Evolutionary conservation across 2,888 invertebrate genomes (phyloP).

Genomic region (Steromphala cineraria): DNA sequence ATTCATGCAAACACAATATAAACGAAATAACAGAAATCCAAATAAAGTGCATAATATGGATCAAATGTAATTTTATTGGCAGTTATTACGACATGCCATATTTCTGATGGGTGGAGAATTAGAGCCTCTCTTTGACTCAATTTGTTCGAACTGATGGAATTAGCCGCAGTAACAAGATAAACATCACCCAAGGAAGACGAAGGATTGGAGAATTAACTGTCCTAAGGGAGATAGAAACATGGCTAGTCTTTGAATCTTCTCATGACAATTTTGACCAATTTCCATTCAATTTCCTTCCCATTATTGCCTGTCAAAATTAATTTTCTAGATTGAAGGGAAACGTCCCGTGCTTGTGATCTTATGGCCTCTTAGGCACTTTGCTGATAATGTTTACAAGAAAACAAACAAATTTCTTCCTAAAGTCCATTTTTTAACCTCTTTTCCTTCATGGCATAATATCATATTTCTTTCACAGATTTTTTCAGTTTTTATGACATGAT

Average conservation of each 20-base stretch:
- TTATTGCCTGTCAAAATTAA: slow-evolving; percentile 28
- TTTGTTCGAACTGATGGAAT: background rate
- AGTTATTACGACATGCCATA: too few species aligned
- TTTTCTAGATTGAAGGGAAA: slow-evolving; percentile 22
- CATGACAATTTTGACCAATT: slow-evolving; percentile 34
- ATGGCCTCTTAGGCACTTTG: background rate
- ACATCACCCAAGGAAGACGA: background rate
- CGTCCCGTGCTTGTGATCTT: background rate
- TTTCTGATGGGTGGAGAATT: background rate
- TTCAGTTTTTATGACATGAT: too few species aligned
- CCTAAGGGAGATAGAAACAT: background rate
- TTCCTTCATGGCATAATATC: too few species aligned
- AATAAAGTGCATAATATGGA: too few species aligned
- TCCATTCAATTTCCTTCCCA: slow-evolving; percentile 41
- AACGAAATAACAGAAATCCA: too few species aligned
- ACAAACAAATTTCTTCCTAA: background rate
- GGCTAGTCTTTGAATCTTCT: background rate
- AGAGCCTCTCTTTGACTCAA: background rate
- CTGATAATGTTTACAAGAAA: slow-evolving; percentile 13
- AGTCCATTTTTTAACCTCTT: too few species aligned
- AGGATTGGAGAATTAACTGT: background rate
- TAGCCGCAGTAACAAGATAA: slow-evolving; percentile 6
- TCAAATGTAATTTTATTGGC: too few species aligned
- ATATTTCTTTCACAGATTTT: too few species aligned
- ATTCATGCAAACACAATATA: too few species aligned